Conservation (phyloP, 2,113 vertebrate genomes). For the Carollia perspicillata region DNA sequence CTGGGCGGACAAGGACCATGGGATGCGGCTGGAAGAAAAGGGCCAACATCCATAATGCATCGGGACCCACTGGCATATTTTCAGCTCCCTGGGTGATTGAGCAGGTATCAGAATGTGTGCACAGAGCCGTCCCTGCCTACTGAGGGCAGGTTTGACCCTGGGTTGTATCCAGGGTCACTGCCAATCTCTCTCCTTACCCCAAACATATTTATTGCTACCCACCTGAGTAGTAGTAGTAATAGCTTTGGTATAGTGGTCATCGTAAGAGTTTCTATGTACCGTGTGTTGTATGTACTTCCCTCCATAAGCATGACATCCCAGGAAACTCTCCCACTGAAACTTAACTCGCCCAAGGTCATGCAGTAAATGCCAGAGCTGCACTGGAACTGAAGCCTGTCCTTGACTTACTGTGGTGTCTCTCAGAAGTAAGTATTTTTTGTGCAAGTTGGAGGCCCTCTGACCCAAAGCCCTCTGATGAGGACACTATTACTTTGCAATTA, state of each 20-base stretch:
- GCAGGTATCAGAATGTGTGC: conserved; percentile 42
- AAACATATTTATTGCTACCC: background rate
- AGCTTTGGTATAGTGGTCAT: too few species aligned
- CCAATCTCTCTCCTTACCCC: background rate
- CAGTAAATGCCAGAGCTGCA: background rate
- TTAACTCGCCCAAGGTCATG: background rate
- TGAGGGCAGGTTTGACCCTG: conserved; percentile 42
- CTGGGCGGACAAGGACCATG: background rate
- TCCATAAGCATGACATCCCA: background rate
- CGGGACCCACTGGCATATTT: background rate
- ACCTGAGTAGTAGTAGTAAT: background rate
- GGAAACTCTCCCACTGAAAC: background rate
- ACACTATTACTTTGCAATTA: background rate
- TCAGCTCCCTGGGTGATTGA: conserved; percentile 22
- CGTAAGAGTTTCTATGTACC: background rate
- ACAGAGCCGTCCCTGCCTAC: conserved; percentile 11
- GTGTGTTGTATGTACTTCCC: background rate
- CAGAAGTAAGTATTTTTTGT: background rate
- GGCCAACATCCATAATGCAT: conserved; percentile 52
- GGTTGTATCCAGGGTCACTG: background rate
- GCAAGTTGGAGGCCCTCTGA: background rate
- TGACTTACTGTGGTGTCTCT: background rate
- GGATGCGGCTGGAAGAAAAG: background rate
- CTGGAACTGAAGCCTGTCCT: background rate
- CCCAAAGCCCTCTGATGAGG: background rate